Conservation (phyloP, 1,140 invertebrate genomes). For the Lepidurus arcticus region DNA sequence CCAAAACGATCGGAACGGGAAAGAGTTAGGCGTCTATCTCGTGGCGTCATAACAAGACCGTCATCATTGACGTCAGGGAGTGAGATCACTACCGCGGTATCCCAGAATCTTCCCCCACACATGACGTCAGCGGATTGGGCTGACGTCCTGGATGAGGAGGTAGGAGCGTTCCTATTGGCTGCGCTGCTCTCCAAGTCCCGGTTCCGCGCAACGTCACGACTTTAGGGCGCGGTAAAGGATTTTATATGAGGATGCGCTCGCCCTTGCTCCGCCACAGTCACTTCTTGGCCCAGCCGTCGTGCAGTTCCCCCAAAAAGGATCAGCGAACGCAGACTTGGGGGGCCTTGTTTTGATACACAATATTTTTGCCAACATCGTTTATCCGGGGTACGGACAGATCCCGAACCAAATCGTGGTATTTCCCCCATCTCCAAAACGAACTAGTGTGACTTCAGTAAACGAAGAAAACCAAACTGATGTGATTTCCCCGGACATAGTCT, state of each 20-base stretch:
- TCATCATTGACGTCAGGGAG: slow-evolving; percentile 3
- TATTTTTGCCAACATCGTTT: no score
- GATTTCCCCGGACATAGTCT: not conserved
- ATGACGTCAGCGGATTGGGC: not conserved
- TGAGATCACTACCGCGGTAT: not conserved
- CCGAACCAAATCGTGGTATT: not conserved
- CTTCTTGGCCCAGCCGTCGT: slow-evolving; percentile 6
- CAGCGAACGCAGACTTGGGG: not conserved
- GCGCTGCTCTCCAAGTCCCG: not conserved
- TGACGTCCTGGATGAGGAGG: not conserved
- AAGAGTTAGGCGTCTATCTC: not conserved
- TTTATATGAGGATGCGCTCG: slow-evolving; percentile 21
- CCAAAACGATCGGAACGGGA: not conserved
- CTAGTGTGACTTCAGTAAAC: not conserved
- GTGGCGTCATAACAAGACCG: not conserved
- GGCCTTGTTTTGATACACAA: not conserved
- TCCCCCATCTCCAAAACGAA: not conserved
- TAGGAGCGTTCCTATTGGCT: not conserved
- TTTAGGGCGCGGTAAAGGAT: slow-evolving; percentile 5
- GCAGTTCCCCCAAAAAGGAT: not conserved
- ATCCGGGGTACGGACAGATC: not conserved
- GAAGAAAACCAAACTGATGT: not conserved
- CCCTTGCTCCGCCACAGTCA: slow-evolving; percentile 1
- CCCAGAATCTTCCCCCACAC: not conserved
- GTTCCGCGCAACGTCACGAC: not conserved